Evolutionary conservation across 2,888 invertebrate species (phyloP).

Genomic region (Drosophila paucipuncta): DNA sequence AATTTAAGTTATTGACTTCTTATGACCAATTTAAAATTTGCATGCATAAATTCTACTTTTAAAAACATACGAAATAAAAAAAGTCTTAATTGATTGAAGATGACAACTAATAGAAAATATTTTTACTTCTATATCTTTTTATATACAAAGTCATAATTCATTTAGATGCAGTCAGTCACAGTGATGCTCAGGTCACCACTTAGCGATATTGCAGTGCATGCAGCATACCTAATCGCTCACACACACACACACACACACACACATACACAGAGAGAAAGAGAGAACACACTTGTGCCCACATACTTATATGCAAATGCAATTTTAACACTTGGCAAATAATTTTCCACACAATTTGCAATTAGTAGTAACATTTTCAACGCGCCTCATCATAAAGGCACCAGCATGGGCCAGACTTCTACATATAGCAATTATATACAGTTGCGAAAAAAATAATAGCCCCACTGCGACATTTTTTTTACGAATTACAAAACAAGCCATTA

Average conservation of each 20-base stretch:
- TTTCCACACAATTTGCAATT: slow-evolving; percentile 81
- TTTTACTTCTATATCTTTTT: background rate
- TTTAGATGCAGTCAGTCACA: slow-evolving; percentile 1
- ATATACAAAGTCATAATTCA: background rate
- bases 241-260: slow-evolving; percentile 4
- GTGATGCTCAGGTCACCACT: slow-evolving; percentile 10
- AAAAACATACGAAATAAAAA: background rate
- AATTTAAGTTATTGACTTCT: background rate
- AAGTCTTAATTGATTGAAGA: background rate
- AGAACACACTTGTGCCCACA: slow-evolving; percentile 33
- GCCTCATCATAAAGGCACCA: slow-evolving; percentile 75
- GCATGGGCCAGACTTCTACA: slow-evolving; percentile 22
- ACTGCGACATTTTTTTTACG: background rate
- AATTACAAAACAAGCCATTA: background rate
- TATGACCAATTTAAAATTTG: background rate
- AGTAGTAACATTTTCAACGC: slow-evolving; percentile 71
- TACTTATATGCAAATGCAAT: slow-evolving; percentile 68
- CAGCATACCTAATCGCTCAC: slow-evolving; percentile 25
- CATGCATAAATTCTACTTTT: background rate
- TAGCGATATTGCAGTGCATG: slow-evolving; percentile 16
- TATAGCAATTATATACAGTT: background rate
- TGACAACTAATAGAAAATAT: background rate
- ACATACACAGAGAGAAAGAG: background rate
- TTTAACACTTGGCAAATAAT: slow-evolving; percentile 67
- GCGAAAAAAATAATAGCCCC: background rate